A percentile compares a stretch with the other conserved stretches of the same genome.
Conservation (phyloP, 2,888 invertebrate genomes). For the Melikaiella ostensackeni region DNA sequence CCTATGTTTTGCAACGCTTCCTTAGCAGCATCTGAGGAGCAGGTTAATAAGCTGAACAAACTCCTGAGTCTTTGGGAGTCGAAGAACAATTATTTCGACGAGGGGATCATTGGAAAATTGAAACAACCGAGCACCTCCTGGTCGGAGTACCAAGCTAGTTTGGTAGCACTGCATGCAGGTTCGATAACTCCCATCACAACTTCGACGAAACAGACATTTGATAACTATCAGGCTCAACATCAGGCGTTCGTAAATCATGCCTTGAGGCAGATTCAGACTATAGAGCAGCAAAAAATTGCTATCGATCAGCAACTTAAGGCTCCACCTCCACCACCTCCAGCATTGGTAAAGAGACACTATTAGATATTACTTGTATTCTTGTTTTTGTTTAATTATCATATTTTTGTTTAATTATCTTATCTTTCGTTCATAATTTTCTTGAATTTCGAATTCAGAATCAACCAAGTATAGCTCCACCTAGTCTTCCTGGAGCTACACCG, state of each 20-base stretch:
- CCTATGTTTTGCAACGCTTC: slow-evolving; percentile 98
- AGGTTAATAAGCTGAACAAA: slow-evolving; percentile 94
- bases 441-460: slow-evolving; percentile 56
- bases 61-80: slow-evolving; percentile 97
- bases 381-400: neutral
- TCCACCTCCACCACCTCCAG: slow-evolving; percentile 77
- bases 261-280: slow-evolving; percentile 90
- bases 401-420: neutral
- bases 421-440: neutral
- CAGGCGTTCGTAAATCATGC: slow-evolving; percentile 96
- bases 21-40: slow-evolving; percentile 90
- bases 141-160: slow-evolving; percentile 91
- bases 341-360: slow-evolving; percentile 60
- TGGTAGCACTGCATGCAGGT: slow-evolving; percentile 88
- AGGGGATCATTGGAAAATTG: slow-evolving; percentile 90
- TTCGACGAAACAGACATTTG: slow-evolving; percentile 90
- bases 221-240: slow-evolving; percentile 95
- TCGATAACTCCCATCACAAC: slow-evolving; percentile 87
- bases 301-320: slow-evolving; percentile 80
- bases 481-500: slow-evolving; percentile 75
- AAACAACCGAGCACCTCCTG: slow-evolving; percentile 93
- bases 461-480: slow-evolving; percentile 65
- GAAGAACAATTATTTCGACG: slow-evolving; percentile 92
- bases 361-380: neutral
- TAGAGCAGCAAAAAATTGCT: slow-evolving; percentile 88